These are phyloP conservation scores for Pogonomyrmex californicus DNA, from an alignment of 1,140 invertebrate species.

Conservation along the genomic window DNA sequence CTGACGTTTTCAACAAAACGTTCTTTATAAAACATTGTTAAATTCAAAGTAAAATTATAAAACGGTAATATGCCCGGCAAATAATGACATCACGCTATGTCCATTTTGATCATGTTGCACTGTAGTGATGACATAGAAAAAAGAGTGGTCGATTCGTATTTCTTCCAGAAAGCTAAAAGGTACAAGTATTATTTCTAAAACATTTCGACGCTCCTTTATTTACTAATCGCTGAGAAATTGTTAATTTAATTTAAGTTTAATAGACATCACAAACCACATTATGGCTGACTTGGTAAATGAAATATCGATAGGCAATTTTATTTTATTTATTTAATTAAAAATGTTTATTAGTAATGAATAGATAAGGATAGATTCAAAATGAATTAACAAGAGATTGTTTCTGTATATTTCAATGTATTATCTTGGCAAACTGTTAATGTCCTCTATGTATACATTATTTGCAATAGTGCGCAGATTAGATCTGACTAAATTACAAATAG, in stretches of 20 bases:
- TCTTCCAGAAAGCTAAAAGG: not conserved
- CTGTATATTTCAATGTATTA: not conserved
- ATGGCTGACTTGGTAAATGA: not conserved
- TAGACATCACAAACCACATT: not conserved
- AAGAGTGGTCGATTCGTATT: not conserved
- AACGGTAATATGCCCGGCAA: not conserved
- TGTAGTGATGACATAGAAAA: not conserved
- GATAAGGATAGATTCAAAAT: not conserved
- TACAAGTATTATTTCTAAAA: too few species aligned
- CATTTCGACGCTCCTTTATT: not conserved
- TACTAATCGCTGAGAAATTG: not conserved
- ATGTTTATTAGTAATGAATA: not conserved
- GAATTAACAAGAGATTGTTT: not conserved
- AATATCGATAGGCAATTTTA: not conserved
- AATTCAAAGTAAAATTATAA: not conserved
- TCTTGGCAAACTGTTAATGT: not conserved
- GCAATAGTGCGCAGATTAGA: not conserved
- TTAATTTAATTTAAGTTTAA: not conserved
- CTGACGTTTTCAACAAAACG: not conserved
- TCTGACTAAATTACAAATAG: conserved; percentile 1
- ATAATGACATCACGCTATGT: not conserved
- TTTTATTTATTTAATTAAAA: not conserved
- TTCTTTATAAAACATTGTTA: not conserved
- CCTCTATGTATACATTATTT: not conserved
- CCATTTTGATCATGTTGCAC: not conserved